Percentiles rank a stretch among this genome's conserved stretches.
These are phyloP conservation scores for Chrysolina oricalcia DNA, from an alignment of 2,888 invertebrate genomes.

Conservation along the genomic window DNA sequence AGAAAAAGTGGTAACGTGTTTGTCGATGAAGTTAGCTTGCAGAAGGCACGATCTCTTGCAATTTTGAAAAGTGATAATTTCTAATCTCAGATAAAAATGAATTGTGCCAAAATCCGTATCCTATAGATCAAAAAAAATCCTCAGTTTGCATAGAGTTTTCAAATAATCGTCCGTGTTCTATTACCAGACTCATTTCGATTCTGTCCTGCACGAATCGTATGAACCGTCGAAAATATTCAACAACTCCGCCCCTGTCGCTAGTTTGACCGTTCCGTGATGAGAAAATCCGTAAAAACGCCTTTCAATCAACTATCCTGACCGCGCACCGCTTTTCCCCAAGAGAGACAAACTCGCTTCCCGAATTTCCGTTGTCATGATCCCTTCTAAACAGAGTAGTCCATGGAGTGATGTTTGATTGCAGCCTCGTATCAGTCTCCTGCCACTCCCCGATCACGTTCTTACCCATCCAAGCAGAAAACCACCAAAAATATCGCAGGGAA, in stretches of 20 bases:
- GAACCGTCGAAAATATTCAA: not conserved
- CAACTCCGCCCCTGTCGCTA: not conserved
- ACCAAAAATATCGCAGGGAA: conserved; percentile 69
- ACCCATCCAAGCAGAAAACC: conserved; percentile 62
- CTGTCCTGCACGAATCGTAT: not conserved
- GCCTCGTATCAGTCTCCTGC: conserved; percentile 63
- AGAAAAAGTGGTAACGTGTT: too few species aligned
- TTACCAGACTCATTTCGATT: not conserved
- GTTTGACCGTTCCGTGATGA: not conserved
- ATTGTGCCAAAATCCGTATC: too few species aligned
- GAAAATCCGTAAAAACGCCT: not conserved
- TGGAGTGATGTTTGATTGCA: conserved; percentile 63
- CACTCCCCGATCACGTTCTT: conserved; percentile 61
- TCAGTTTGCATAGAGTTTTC: too few species aligned
- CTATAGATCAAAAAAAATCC: too few species aligned
- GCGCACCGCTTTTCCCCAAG: not conserved
- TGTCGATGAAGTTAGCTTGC: too few species aligned
- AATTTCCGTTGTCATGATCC: conserved; percentile 27
- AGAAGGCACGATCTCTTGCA: too few species aligned
- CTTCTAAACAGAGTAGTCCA: conserved; percentile 45
- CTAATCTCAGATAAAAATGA: too few species aligned
- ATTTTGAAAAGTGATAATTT: too few species aligned
- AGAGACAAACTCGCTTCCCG: conserved; percentile 6
- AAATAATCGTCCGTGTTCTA: not conserved
- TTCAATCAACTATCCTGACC: not conserved